Evolutionary conservation across 2,888 invertebrate genomes (phyloP).

Genomic region (Orchesellides sinensis): DNA sequence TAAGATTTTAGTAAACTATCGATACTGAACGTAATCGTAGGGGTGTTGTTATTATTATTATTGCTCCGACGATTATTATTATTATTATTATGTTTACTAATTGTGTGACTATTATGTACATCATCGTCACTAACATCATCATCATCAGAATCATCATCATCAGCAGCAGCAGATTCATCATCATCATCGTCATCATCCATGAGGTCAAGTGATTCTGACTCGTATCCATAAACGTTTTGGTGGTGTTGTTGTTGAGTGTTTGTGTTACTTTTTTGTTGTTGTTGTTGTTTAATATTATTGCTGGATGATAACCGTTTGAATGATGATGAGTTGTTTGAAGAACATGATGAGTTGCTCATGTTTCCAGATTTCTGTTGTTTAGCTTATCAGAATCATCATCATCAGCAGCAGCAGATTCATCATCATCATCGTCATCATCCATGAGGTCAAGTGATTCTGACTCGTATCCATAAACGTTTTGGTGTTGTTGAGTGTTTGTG

Average conservation of each 20-base stretch:
- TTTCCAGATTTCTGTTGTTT: background rate
- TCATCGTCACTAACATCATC: background rate
- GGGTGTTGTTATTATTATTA: conserved; percentile 44
- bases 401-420: background rate
- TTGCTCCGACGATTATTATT: conserved; percentile 19
- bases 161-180: background rate
- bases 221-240: conserved; percentile 4
- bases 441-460: background rate
- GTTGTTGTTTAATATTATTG: too few species aligned
- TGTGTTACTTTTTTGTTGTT: too few species aligned
- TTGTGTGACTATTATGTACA: conserved; percentile 4
- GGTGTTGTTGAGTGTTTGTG: conserved; percentile 4
- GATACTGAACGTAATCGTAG: conserved; percentile 67
- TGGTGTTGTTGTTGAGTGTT: conserved; percentile 5
- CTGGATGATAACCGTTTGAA: too few species aligned
- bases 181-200: background rate
- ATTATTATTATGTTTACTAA: background rate
- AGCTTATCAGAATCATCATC: too few species aligned
- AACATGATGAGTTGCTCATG: too few species aligned
- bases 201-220: background rate
- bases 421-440: background rate
- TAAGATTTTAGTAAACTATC: conserved; percentile 60
- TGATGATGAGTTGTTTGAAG: too few species aligned
- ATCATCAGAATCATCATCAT: background rate
- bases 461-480: background rate